These are phyloP conservation scores for Trachemys scripta DNA, from an alignment of 2,113 vertebrate genomes.

Conservation along the genomic window DNA sequence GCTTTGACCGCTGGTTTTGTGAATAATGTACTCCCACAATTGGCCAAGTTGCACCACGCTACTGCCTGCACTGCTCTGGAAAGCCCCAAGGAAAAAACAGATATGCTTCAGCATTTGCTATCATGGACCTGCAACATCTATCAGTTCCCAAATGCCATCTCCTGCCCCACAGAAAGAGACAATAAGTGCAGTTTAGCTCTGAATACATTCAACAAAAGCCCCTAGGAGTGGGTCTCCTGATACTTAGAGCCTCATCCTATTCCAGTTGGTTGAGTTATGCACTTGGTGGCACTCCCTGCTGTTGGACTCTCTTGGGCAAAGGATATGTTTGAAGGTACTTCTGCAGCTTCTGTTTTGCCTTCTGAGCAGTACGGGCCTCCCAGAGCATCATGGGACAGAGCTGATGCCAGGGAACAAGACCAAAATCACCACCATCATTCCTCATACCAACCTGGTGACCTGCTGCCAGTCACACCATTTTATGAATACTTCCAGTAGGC, in stretches of 20 bases:
- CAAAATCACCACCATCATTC: background rate
- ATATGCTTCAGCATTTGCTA: background rate
- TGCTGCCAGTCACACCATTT: background rate
- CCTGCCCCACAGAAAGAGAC: background rate
- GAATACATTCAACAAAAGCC: background rate
- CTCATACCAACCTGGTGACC: background rate
- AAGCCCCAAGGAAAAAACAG: background rate
- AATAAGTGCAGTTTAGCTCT: background rate
- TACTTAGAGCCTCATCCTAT: background rate
- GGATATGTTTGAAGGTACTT: background rate
- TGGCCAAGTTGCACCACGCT: background rate
- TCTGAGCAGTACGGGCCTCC: background rate
- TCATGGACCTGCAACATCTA: background rate
- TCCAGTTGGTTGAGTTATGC: background rate
- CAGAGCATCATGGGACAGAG: background rate
- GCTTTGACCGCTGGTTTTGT: background rate
- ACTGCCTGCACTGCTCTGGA: background rate
- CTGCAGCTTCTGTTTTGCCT: background rate
- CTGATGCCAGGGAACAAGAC: background rate
- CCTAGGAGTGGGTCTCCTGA: background rate
- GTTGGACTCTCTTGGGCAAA: background rate
- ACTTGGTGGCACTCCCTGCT: background rate
- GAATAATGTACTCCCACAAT: accelerated
- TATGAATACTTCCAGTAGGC: background rate
- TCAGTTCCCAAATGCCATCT: background rate